These are phyloP conservation scores for Acrossocheilus fasciatus DNA, from an alignment of 2,797 vertebrate species.

Conservation along the genomic window DNA sequence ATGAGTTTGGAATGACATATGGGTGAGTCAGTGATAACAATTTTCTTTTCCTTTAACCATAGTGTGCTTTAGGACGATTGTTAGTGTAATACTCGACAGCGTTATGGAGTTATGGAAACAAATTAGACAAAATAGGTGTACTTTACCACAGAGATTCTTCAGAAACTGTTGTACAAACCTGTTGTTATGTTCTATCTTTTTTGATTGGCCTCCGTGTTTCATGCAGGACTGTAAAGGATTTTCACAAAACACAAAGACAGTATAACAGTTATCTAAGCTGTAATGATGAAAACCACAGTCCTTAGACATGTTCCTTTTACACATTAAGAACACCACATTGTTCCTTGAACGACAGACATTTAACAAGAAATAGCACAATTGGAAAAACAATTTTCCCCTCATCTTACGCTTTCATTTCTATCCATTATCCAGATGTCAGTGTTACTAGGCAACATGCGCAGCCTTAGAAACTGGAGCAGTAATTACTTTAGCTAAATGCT, in stretches of 20 bases:
- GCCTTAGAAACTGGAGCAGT: conserved; percentile 60
- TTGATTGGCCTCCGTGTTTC: background rate
- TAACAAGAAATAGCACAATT: conserved; percentile 11
- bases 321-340: conserved; percentile 13
- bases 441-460: conserved; percentile 81
- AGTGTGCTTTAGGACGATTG: background rate
- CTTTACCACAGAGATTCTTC: background rate
- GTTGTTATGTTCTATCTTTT: background rate
- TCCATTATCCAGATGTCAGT: conserved; percentile 74
- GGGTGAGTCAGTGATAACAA: background rate
- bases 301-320: background rate
- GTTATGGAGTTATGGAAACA: background rate
- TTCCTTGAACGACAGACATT: conserved; percentile 15
- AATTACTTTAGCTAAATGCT: conserved; percentile 57
- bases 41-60: background rate
- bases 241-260: background rate
- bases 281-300: background rate
- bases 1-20: background rate
- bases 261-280: background rate
- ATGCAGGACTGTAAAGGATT: background rate
- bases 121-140: background rate
- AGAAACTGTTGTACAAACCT: background rate
- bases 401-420: conserved; percentile 22
- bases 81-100: too few relatives aligned
- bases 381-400: conserved; percentile 10